Evolutionary conservation across 2,888 invertebrate species (phyloP), one percentile per base, ranked within the genome.

Genomic region (Diaprepes abbreviatus): DNA sequence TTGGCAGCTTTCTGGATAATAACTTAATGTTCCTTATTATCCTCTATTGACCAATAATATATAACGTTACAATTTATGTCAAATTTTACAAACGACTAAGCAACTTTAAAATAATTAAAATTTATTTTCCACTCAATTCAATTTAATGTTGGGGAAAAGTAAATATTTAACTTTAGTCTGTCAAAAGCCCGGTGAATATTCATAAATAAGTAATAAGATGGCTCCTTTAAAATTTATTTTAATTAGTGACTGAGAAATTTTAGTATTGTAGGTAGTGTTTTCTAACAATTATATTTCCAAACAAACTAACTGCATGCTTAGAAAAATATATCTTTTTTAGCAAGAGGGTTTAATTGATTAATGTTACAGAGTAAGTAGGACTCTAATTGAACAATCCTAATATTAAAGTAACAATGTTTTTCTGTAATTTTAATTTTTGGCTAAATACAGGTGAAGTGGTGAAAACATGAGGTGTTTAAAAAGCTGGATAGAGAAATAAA

Each of bases 181-280:
- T 43, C 19, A 43, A 43, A 9, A 40, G n/a, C 2, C 19, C 6
- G 10, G 9, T 43, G 19, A 43, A 43, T 19, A 43, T 43, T 43
- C 43, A 43, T 43, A 43, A 19, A 43, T 43, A 43, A 7, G 19
- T 43, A 43, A 21, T 21, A 43, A 43, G 43, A 19, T n/a, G 19
- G 0, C 10, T 17, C 19, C 10, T 19, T 19, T 43, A 43, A 43
- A 43, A 19, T 43, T 43, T 43, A 43, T 43, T 43, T 43, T 43
- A 43, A 43, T 43, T 17, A 9, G 12, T 6, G 16, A 2, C 40
- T 16, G 24, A 24, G n/a, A 4, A 24, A 45, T 24, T 45, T 45
- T 4, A 2, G 24, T 7, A 45, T 45, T 45, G 45, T 45, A 9
- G 17, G 45, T 24, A 9, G 40, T 35, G 16, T 5, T 38, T 45